Evolutionary conservation across 92 coral and sea anemone genomes (phyloP).

Genomic region (Porites cylindrica): DNA sequence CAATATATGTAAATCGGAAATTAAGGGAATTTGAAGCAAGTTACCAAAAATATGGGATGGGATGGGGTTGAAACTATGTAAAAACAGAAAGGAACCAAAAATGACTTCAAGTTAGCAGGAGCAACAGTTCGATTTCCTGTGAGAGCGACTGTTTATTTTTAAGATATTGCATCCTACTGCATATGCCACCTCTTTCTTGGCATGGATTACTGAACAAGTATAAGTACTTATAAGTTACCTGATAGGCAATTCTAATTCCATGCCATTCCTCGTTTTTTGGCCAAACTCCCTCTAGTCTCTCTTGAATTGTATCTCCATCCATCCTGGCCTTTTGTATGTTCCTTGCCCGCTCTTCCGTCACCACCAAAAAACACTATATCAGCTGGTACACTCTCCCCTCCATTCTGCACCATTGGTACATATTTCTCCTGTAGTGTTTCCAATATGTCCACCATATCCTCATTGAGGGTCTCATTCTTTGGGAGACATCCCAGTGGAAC

Average conservation of each 20-base stretch:
- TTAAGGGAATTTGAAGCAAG: conserved; percentile 11
- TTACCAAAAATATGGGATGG: conserved; percentile 29
- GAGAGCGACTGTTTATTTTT: background rate
- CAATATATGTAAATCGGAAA: conserved; percentile 20
- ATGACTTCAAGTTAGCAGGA: background rate
- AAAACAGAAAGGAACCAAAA: conserved; percentile 22
- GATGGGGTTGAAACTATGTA: conserved; percentile 15
- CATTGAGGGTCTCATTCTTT: conserved; percentile 77
- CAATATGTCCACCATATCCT: conserved; percentile 77
- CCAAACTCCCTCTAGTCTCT: conserved; percentile 69
- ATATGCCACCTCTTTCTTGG: conserved; percentile 31
- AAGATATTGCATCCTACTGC: background rate
- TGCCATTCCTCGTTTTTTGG: conserved; percentile 85
- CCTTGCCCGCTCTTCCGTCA: conserved; percentile 75
- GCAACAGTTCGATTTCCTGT: conserved; percentile 9
- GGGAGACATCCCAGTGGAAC: conserved; percentile 73
- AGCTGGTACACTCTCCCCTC: conserved; percentile 49
- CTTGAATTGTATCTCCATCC: conserved; percentile 51
- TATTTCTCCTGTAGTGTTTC: conserved; percentile 66
- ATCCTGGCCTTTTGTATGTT: conserved; percentile 72
- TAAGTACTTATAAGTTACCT: conserved; percentile 40
- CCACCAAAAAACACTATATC: conserved; percentile 71
- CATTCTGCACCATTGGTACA: conserved; percentile 60
- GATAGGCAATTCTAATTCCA: conserved; percentile 74
- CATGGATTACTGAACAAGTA: conserved; percentile 26